Conservation (phyloP, 2,888 invertebrate genomes). For the Liposcelis brunnea region DNA sequence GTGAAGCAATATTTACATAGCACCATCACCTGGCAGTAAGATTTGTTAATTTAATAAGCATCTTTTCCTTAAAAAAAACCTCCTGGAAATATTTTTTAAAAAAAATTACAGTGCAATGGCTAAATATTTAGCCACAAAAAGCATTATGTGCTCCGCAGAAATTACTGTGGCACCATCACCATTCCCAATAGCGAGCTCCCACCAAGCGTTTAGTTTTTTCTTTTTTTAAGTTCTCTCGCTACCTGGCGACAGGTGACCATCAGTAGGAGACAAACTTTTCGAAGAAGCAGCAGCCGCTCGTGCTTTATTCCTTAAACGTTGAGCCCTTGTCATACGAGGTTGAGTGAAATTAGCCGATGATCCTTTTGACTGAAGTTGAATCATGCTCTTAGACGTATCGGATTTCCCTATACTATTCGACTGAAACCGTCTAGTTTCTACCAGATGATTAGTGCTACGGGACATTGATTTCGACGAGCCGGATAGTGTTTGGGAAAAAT, state of each 20-base stretch:
- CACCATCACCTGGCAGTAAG: too few relatives aligned
- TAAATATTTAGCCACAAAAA: too few relatives aligned
- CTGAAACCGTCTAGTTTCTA: slow-evolving; percentile 21
- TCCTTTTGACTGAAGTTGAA: slow-evolving; percentile 23
- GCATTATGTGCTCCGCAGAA: too few relatives aligned
- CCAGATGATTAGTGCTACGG: slow-evolving; percentile 14
- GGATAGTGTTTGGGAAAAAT: too few relatives aligned
- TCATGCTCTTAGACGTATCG: slow-evolving; percentile 33
- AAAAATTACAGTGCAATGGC: too few relatives aligned
- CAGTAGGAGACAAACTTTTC: slow-evolving; percentile 20
- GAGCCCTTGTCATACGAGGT: slow-evolving; percentile 28
- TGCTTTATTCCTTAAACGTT: slow-evolving; percentile 26
- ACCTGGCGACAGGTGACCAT: slow-evolving; percentile 20
- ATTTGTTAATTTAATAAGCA: too few relatives aligned
- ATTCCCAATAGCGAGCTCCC: too few relatives aligned
- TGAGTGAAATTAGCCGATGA: slow-evolving; percentile 22
- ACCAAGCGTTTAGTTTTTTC: too few relatives aligned
- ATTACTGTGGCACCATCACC: too few relatives aligned
- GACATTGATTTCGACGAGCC: neutral
- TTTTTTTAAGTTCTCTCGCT: too few relatives aligned
- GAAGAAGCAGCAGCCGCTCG: slow-evolving; percentile 17
- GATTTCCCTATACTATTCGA: slow-evolving; percentile 21
- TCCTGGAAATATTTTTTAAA: too few relatives aligned
- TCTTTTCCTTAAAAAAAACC: too few relatives aligned
- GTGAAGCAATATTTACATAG: slow-evolving; percentile 12